Percentiles rank a stretch among this genome's conserved stretches.
Conservation (phyloP, 2,888 invertebrate genomes). For the Stratiomys singularior region DNA sequence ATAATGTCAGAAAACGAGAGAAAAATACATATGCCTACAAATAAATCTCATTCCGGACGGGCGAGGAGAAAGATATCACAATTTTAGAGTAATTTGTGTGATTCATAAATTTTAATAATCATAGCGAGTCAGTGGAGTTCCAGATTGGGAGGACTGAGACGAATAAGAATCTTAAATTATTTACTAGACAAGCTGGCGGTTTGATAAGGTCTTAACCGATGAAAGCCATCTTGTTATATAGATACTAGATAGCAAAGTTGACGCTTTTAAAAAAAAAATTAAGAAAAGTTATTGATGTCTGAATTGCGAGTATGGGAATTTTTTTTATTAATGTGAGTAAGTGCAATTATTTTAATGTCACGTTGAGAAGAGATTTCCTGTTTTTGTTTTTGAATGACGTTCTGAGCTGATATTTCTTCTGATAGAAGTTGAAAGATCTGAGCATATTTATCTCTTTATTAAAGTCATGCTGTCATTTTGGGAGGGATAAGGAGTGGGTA, state of each 20-base stretch:
- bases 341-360: background rate
- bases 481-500: too few species aligned
- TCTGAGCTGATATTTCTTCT: background rate
- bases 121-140: background rate
- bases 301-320: background rate
- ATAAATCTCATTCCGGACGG: too few species aligned
- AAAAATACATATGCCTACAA: too few species aligned
- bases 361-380: background rate
- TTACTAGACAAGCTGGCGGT: background rate
- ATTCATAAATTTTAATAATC: conserved; percentile 15
- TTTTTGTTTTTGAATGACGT: background rate
- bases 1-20: too few species aligned
- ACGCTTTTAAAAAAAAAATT: too few species aligned
- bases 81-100: too few species aligned
- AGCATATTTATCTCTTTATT: background rate
- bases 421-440: background rate
- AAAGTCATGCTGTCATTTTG: background rate
- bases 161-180: background rate
- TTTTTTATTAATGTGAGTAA: background rate
- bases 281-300: background rate
- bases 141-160: too few species aligned
- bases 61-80: too few species aligned
- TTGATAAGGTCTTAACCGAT: background rate
- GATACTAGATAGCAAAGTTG: background rate
- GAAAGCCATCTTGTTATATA: too few species aligned